Evolutionary conservation across 2,113 vertebrate genomes (phyloP).

Genomic region (Shinisaurus crocodilurus): DNA sequence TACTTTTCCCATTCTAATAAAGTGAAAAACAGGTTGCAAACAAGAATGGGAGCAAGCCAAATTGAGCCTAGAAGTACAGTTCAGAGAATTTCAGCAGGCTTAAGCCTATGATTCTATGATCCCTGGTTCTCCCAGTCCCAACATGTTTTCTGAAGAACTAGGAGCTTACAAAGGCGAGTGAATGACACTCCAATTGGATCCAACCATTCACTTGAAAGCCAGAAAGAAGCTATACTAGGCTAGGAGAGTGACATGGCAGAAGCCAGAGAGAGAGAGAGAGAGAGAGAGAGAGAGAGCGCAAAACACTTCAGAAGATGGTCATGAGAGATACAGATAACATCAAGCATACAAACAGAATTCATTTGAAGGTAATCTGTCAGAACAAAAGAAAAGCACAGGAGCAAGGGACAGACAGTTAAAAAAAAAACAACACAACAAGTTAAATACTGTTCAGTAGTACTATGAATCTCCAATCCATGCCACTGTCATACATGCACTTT

Average conservation of each 20-base stretch:
- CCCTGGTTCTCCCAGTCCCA: too few relatives aligned
- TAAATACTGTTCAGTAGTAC: not conserved
- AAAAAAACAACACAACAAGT: not conserved
- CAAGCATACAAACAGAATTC: not conserved
- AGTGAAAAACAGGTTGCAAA: too few relatives aligned
- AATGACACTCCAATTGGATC: too few relatives aligned
- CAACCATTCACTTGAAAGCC: too few relatives aligned
- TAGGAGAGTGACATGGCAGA: not conserved
- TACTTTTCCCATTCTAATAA: too few relatives aligned
- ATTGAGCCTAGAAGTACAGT: too few relatives aligned
- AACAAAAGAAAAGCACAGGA: not conserved
- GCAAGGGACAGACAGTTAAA: not conserved
- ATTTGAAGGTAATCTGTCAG: not conserved
- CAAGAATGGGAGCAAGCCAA: too few relatives aligned
- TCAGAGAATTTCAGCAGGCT: too few relatives aligned
- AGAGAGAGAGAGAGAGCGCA: not conserved
- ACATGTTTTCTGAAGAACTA: too few relatives aligned
- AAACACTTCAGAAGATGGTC: not conserved
- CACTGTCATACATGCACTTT: not conserved
- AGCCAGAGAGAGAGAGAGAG: not conserved
- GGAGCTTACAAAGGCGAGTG: too few relatives aligned
- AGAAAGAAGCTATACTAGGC: not conserved
- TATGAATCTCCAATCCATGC: not conserved
- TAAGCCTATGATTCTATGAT: too few relatives aligned
- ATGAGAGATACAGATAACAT: not conserved